These are phyloP conservation scores for Corbicula japonica DNA, from an alignment of 2,888 invertebrate genomes.

Conservation along the genomic window DNA sequence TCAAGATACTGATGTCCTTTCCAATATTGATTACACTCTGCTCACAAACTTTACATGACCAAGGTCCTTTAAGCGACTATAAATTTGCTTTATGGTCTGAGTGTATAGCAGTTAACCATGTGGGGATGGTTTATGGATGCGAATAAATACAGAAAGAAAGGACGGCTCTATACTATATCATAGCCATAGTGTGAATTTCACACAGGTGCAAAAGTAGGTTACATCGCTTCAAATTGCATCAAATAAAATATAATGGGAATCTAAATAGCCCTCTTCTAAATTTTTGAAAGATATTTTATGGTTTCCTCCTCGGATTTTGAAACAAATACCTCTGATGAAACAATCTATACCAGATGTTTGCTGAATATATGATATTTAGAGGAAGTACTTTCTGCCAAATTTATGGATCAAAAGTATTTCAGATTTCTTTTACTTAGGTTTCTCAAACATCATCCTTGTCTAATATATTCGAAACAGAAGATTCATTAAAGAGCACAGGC, in stretches of 20 bases:
- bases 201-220: slow-evolving; percentile 37
- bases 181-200: background rate
- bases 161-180: slow-evolving; percentile 22
- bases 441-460: no score
- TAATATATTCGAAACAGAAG: no score
- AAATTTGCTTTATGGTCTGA: no score
- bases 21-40: no score
- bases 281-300: slow-evolving; percentile 37
- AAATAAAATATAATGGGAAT: slow-evolving; percentile 25
- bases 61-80: no score
- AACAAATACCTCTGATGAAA: slow-evolving; percentile 20
- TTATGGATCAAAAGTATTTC: no score
- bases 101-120: slow-evolving; percentile 25
- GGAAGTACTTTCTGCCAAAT: no score
- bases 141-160: slow-evolving; percentile 18
- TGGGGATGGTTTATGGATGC: slow-evolving; percentile 32
- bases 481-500: no score
- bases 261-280: slow-evolving; percentile 15
- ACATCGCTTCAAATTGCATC: slow-evolving; percentile 29
- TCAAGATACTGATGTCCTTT: no score
- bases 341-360: slow-evolving; percentile 17
- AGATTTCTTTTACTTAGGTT: no score
- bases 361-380: slow-evolving; percentile 11
- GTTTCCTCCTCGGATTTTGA: slow-evolving; percentile 15
- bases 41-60: no score